These are phyloP conservation scores for Gymnogyps californianus DNA, from an alignment of 2,113 vertebrate genomes.

Conservation along the genomic window DNA sequence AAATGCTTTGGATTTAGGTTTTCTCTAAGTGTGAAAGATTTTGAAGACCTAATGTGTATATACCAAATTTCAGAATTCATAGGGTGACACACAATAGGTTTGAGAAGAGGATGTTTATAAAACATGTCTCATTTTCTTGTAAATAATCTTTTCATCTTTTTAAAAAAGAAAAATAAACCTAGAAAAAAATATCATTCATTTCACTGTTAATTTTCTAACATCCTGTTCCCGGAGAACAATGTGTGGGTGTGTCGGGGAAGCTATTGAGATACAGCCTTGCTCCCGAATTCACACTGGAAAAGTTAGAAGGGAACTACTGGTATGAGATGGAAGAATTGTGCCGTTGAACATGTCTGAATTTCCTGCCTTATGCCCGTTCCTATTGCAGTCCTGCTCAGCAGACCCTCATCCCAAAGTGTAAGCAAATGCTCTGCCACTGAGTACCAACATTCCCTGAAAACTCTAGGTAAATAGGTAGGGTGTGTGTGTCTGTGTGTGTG, in stretches of 20 bases:
- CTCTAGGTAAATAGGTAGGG: background rate
- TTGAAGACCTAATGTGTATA: background rate
- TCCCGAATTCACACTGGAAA: background rate
- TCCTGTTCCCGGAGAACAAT: constrained; percentile 45
- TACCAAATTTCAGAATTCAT: background rate
- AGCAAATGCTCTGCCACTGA: background rate
- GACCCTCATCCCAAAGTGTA: background rate
- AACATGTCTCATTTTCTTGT: background rate
- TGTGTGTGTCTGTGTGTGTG: background rate
- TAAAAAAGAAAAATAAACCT: constrained; percentile 4
- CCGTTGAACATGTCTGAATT: background rate
- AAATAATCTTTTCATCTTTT: constrained; percentile 35
- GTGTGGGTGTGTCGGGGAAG: constrained; percentile 25
- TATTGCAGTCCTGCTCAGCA: background rate
- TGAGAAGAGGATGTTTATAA: constrained; percentile 52
- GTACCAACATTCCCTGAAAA: background rate
- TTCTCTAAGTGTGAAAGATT: background rate
- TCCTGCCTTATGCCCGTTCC: background rate
- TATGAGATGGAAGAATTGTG: background rate
- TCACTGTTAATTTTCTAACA: constrained; percentile 17
- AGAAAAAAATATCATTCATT: background rate
- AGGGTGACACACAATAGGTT: background rate
- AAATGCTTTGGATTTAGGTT: background rate
- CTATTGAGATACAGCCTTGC: background rate
- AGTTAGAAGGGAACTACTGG: background rate